A percentile compares a stretch with the other conserved stretches of the same genome.
Evolutionary conservation across 2,888 invertebrate genomes (phyloP).

Genomic region (Schizaphis graminum): DNA sequence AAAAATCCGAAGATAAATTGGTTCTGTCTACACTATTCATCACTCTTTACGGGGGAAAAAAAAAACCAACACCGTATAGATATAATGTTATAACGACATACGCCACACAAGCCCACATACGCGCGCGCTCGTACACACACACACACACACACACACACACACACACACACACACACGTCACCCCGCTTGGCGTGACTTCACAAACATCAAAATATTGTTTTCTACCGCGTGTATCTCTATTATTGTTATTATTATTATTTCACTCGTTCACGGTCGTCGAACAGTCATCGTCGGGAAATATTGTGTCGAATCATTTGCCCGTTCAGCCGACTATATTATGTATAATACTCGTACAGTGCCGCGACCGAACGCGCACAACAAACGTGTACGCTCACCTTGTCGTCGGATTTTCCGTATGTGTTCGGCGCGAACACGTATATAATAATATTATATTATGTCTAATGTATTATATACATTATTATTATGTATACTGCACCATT

Average conservation of each 20-base stretch:
- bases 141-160: background rate
- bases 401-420: background rate
- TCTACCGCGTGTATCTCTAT: constrained; percentile 29
- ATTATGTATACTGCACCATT: background rate
- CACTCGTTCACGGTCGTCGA: background rate
- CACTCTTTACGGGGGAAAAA: constrained; percentile 13
- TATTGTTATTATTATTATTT: background rate
- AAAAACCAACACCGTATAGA: background rate
- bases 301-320: constrained; percentile 61
- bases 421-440: background rate
- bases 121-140: background rate
- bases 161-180: background rate
- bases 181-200: constrained; percentile 59
- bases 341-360: background rate
- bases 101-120: background rate
- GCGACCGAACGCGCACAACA: background rate
- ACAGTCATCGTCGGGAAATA: constrained; percentile 44
- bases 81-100: background rate
- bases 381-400: constrained; percentile 26
- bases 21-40: constrained; percentile 65
- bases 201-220: constrained; percentile 65
- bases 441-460: too few relatives aligned
- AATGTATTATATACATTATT: background rate
- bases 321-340: constrained; percentile 9
- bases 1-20: constrained; percentile 65